Evolutionary conservation across 2,888 invertebrate species (phyloP).

Genomic region (Amphimallon solstitiale): DNA sequence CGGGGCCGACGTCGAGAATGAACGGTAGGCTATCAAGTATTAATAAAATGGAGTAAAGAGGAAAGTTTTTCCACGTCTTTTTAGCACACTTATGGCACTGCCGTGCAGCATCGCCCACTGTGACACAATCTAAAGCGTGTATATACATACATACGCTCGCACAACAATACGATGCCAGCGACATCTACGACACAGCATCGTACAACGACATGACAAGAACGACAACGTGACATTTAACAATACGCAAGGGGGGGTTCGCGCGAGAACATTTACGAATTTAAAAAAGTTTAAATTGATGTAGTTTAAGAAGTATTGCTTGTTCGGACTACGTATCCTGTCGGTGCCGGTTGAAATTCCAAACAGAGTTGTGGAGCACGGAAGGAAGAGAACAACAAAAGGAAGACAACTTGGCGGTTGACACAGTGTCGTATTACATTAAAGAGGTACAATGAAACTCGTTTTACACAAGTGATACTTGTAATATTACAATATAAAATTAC

Average conservation of each 20-base stretch:
- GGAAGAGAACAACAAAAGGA: not conserved
- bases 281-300: slow-evolving; percentile 47
- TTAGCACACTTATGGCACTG: too few relatives aligned
- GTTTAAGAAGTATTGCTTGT: slow-evolving; percentile 38
- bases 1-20: not conserved
- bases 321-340: not conserved
- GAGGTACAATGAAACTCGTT: too few relatives aligned
- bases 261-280: slow-evolving; percentile 43
- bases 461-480: too few relatives aligned
- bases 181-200: too few relatives aligned
- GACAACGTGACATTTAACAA: not conserved
- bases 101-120: too few relatives aligned
- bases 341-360: not conserved
- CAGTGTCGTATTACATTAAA: too few relatives aligned
- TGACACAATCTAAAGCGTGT: too few relatives aligned
- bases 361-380: not conserved
- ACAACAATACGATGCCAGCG: too few relatives aligned
- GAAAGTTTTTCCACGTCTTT: slow-evolving; percentile 11
- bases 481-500: too few relatives aligned
- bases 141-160: too few relatives aligned
- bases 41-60: slow-evolving; percentile 21
- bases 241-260: not conserved
- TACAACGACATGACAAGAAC: too few relatives aligned
- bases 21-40: slow-evolving; percentile 19
- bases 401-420: not conserved